Evolutionary conservation across 1,140 invertebrate species (phyloP).

Genomic region (Sitodiplosis mosellana): DNA sequence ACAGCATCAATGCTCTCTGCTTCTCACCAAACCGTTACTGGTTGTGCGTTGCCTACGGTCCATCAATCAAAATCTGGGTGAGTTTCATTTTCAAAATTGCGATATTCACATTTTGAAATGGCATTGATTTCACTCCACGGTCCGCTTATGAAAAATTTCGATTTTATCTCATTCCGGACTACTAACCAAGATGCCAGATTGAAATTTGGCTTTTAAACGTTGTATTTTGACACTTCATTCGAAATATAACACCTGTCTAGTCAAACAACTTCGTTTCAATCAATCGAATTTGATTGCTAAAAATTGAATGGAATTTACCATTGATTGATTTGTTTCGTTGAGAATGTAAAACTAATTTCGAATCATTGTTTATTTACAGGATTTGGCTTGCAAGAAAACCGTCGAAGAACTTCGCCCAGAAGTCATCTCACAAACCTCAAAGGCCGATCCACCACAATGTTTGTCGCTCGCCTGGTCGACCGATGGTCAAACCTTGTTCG

Average conservation of each 20-base stretch:
- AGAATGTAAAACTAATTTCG: too few species aligned
- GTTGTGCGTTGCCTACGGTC: conserved; percentile 98
- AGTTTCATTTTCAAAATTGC: too few species aligned
- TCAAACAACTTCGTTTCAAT: not conserved
- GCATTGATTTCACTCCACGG: not conserved
- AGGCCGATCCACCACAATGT: conserved; percentile 86
- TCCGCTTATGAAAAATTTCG: not conserved
- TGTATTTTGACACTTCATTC: not conserved
- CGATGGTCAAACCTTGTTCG: conserved; percentile 97
- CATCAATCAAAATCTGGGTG: conserved; percentile 97
- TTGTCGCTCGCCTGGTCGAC: conserved; percentile 97
- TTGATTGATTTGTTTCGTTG: too few species aligned
- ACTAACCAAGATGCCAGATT: not conserved
- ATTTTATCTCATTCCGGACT: not conserved
- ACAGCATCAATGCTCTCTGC: conserved; percentile 94
- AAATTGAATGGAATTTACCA: too few species aligned
- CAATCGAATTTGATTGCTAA: too few species aligned
- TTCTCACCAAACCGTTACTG: conserved; percentile 99
- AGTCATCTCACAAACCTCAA: conserved; percentile 57
- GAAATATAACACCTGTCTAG: conserved; percentile 1
- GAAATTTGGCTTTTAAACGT: conserved; percentile 1
- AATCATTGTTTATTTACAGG: conserved; percentile 43
- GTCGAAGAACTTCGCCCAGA: conserved; percentile 96
- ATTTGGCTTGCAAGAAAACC: conserved; percentile 98
- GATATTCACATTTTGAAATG: not conserved